A percentile compares a stretch with the other conserved stretches of the same genome.
Conservation (phyloP, 2,113 vertebrate genomes). For the Neofelis nebulosa region DNA sequence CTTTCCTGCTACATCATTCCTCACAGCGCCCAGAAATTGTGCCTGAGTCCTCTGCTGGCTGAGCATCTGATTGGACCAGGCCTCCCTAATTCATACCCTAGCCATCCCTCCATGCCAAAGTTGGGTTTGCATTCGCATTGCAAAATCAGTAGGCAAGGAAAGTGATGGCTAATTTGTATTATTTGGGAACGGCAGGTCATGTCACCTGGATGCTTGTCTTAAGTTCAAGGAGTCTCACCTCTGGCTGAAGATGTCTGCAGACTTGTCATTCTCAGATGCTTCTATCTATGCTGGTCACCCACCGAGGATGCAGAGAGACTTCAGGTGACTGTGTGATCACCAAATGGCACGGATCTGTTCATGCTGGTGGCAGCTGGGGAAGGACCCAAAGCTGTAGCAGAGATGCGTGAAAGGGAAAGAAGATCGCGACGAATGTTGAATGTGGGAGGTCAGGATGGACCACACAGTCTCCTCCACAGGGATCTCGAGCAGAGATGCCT, state of each 20-base stretch:
- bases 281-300: not conserved
- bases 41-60: not conserved
- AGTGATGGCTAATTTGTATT: not conserved
- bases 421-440: not conserved
- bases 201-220: not conserved
- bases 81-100: not conserved
- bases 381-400: not conserved
- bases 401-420: not conserved
- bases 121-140: not conserved
- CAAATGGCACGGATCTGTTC: not conserved
- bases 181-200: not conserved
- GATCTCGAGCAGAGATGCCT: not conserved
- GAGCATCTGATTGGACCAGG: not conserved
- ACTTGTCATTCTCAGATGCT: not conserved
- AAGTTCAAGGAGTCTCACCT: not conserved
- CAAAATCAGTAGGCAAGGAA: not conserved
- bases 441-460: not conserved
- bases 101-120: not conserved
- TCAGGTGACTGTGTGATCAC: not conserved
- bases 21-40: not conserved
- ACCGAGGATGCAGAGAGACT: not conserved
- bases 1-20: not conserved
- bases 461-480: not conserved
- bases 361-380: not conserved
- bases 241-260: not conserved